phyloP scores from a whole-genome alignment of 2,888 invertebrate species.

The Dynastes hyllus region DNA sequence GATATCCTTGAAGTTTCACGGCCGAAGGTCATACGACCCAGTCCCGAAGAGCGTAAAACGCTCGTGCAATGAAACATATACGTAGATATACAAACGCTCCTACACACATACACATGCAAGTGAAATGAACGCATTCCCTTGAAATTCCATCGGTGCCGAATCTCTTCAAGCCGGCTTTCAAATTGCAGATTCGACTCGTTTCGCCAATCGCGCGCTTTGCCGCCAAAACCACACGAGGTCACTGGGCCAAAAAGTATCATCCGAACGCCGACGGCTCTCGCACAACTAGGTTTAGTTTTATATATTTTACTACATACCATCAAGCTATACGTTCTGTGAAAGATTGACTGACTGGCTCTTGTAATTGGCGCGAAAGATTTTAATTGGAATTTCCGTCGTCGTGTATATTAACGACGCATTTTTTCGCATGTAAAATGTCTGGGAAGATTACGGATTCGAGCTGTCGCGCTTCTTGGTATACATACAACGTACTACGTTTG shows the following conservation, averaged over 20 bases:
- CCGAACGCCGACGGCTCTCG: neutral
- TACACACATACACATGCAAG: neutral
- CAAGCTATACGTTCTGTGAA: neutral
- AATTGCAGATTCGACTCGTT: constrained; percentile 17
- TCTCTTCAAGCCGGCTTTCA: constrained; percentile 7
- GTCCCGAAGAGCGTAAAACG: neutral
- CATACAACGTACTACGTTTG: neutral
- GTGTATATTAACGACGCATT: neutral
- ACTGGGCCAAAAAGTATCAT: constrained; percentile 17
- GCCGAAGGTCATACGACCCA: constrained; percentile 3
- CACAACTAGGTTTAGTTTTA: constrained; percentile 2
- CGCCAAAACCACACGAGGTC: constrained; percentile 33
- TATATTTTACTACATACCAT: neutral
- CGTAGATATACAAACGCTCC: too few species aligned
- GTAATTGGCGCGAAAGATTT: constrained; percentile 12
- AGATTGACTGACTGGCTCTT: neutral
- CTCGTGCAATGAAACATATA: neutral
- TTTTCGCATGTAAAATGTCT: too few species aligned
- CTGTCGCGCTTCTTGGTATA: neutral
- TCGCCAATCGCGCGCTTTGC: constrained; percentile 24
- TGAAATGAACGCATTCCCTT: neutral
- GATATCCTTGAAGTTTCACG: constrained; percentile 26
- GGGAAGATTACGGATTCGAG: too few species aligned
- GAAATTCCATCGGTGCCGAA: constrained; percentile 8
- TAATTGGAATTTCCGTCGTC: constrained; percentile 24